These are phyloP conservation scores for Brachystomella parvula DNA, from an alignment of 1,140 invertebrate genomes.

Conservation along the genomic window DNA sequence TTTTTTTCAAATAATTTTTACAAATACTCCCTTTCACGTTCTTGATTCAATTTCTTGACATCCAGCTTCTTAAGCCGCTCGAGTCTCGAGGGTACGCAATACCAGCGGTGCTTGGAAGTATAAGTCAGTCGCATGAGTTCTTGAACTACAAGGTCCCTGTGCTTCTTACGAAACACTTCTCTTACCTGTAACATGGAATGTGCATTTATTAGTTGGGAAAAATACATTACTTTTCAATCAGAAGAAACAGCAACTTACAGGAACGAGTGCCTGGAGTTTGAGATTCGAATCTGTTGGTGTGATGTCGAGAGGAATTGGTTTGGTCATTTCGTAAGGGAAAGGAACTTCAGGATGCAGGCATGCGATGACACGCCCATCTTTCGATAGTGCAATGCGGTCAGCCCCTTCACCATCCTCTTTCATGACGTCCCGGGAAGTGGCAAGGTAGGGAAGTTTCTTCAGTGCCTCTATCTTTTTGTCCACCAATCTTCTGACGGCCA, in stretches of 20 bases:
- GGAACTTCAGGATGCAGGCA: constrained; percentile 75
- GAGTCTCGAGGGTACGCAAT: constrained; percentile 41
- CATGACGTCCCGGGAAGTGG: neutral
- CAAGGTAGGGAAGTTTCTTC: neutral
- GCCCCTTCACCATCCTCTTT: neutral
- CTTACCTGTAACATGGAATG: constrained; percentile 44
- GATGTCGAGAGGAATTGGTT: constrained; percentile 55
- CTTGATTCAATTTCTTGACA: constrained; percentile 20
- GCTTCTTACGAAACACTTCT: constrained; percentile 57
- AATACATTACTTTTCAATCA: neutral
- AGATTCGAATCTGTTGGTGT: constrained; percentile 31
- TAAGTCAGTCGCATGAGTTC: constrained; percentile 65
- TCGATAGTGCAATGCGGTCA: constrained; percentile 9
- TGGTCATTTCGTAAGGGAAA: constrained; percentile 76
- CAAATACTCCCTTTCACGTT: constrained; percentile 34
- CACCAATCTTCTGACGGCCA: neutral
- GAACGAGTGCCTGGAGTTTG: constrained; percentile 34
- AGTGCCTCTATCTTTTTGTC: neutral
- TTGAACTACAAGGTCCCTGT: constrained; percentile 52
- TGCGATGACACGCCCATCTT: constrained; percentile 43
- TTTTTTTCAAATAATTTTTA: constrained; percentile 26
- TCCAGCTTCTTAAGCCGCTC: constrained; percentile 41
- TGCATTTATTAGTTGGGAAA: neutral
- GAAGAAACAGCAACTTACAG: constrained; percentile 20
- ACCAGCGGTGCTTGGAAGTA: constrained; percentile 75